Evolutionary conservation across 2,888 invertebrate species (phyloP).

Genomic region (Meteorus colon): DNA sequence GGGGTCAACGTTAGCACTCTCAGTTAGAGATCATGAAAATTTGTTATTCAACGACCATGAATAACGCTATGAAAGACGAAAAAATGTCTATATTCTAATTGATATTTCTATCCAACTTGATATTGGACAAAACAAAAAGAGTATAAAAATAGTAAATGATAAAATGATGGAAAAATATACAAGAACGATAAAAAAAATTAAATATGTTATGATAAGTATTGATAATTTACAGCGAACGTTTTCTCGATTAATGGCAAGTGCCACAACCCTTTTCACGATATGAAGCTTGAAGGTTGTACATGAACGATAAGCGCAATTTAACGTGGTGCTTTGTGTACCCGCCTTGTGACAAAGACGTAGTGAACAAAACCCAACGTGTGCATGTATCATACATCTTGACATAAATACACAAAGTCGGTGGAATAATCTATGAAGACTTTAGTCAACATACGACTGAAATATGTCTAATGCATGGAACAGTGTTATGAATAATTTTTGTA

Average conservation of each 20-base stretch:
- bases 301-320: constrained; percentile 31
- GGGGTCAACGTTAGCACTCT: constrained; percentile 20
- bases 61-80: background rate
- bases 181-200: background rate
- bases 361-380: constrained; percentile 1
- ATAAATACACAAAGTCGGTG: background rate
- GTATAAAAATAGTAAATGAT: background rate
- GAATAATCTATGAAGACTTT: constrained; percentile 10
- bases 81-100: too few relatives aligned
- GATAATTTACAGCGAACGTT: background rate
- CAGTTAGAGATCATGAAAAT: constrained; percentile 8
- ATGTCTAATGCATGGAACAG: constrained; percentile 23
- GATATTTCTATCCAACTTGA: too few relatives aligned
- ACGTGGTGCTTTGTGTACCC: constrained; percentile 1
- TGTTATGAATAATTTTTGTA: constrained; percentile 6
- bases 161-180: constrained; percentile 7
- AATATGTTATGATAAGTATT: background rate
- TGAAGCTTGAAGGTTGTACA: constrained; percentile 24
- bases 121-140: background rate
- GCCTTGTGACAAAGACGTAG: constrained; percentile 12
- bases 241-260: constrained; percentile 9
- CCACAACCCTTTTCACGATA: constrained; percentile 10
- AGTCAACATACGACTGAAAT: constrained; percentile 35
- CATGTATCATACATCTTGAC: constrained; percentile 17
- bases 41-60: background rate